Evolutionary conservation across 2,113 vertebrate species (phyloP).

Genomic region (Neomonachus schauinslandi): DNA sequence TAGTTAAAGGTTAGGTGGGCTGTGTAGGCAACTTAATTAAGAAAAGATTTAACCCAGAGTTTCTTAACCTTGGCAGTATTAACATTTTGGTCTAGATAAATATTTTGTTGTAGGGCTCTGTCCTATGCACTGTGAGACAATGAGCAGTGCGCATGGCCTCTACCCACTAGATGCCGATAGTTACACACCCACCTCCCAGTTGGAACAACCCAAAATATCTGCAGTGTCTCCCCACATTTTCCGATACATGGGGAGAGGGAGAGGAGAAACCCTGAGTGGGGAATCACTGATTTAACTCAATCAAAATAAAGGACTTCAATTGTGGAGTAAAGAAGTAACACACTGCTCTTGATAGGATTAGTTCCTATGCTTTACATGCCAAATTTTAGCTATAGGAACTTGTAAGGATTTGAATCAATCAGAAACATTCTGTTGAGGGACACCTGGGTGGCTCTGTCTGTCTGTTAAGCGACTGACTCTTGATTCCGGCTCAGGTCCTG

Average conservation of each 20-base stretch:
- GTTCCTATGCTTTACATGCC: neutral
- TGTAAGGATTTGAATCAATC: neutral
- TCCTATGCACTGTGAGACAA: too few relatives aligned
- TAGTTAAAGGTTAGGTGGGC: neutral
- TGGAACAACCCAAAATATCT: neutral
- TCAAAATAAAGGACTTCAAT: neutral
- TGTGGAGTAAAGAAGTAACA: neutral
- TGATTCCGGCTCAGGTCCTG: neutral
- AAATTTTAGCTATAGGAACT: neutral
- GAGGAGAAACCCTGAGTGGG: neutral
- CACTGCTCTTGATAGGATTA: neutral
- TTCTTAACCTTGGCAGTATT: neutral
- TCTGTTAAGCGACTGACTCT: fast-evolving
- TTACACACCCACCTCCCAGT: fast-evolving
- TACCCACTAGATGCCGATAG: fast-evolving
- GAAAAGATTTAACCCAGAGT: neutral
- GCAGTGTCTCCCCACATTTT: neutral
- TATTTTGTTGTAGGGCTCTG: neutral
- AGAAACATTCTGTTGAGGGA: neutral
- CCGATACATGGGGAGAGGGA: fast-evolving
- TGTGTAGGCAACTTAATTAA: neutral
- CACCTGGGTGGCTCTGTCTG: fast-evolving
- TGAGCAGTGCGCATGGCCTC: neutral
- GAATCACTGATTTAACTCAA: neutral
- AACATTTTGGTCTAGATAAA: neutral